A percentile compares a stretch with the other conserved stretches of the same genome.
phyloP scores from a whole-genome alignment of 2,113 vertebrate genomes.

The Phylloscopus whistleri region DNA sequence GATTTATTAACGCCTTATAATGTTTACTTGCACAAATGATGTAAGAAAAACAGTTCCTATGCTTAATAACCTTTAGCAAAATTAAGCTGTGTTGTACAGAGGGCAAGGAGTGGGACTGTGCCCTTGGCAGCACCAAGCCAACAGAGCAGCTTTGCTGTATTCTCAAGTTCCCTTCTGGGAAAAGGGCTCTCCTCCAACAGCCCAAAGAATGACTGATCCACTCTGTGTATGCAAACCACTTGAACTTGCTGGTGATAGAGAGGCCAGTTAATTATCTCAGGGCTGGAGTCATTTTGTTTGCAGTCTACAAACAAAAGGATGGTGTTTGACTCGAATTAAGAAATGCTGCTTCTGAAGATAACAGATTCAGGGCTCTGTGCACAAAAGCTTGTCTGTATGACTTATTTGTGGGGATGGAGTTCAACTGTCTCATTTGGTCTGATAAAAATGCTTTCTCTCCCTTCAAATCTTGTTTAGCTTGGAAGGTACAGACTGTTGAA shows the following conservation, averaged over 20 bases:
- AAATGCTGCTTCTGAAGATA: slow-evolving; percentile 14
- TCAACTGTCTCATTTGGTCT: neutral
- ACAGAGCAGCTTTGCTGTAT: neutral
- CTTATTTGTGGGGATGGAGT: neutral
- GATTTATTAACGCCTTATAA: neutral
- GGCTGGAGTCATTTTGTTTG: slow-evolving; percentile 46
- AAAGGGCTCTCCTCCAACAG: neutral
- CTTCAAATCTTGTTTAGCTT: neutral
- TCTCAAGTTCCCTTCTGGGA: neutral
- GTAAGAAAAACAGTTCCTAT: neutral
- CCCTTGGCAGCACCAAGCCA: neutral
- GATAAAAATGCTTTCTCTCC: neutral
- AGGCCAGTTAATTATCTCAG: slow-evolving; percentile 46
- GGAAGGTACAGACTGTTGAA: neutral
- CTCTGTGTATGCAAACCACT: slow-evolving; percentile 18
- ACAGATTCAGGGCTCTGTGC: neutral
- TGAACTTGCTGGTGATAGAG: neutral
- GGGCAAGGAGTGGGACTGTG: neutral
- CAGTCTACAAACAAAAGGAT: slow-evolving; percentile 47
- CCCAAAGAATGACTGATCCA: neutral
- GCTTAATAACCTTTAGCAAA: neutral
- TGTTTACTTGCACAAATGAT: neutral
- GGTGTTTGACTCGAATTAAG: neutral
- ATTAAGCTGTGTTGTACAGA: neutral
- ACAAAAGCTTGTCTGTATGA: neutral